Conservation (phyloP, 2,888 invertebrate species). For the Eupithecia inturbata region DNA sequence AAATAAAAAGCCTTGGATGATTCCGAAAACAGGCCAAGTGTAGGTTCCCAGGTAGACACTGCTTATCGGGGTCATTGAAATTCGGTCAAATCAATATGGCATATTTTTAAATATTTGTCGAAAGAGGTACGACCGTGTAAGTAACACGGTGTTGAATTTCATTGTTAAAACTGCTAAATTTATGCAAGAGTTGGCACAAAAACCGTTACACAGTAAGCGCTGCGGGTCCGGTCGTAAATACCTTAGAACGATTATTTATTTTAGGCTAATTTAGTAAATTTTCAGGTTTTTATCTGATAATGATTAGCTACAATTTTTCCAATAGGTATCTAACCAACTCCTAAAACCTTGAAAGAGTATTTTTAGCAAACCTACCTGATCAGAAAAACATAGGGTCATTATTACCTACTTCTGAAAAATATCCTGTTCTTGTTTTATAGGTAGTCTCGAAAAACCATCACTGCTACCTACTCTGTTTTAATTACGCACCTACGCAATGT, state of each 20-base stretch:
- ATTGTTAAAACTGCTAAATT: constrained; percentile 22
- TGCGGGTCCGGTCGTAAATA: constrained; percentile 9
- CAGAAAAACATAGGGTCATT: neutral
- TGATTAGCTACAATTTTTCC: neutral
- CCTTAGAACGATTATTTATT: neutral
- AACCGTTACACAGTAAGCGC: constrained; percentile 4
- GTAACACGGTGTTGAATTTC: constrained; percentile 13
- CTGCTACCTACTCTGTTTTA: neutral
- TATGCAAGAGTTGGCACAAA: constrained; percentile 13
- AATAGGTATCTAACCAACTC: neutral
- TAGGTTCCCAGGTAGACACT: constrained; percentile 15
- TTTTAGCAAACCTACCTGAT: neutral
- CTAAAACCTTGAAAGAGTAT: neutral
- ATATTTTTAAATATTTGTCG: constrained; percentile 31
- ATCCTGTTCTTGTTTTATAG: neutral
- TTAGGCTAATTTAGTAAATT: neutral
- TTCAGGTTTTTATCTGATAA: neutral
- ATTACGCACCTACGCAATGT: neutral
- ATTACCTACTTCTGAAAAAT: neutral
- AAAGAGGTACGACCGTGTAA: neutral
- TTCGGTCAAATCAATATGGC: constrained; percentile 35
- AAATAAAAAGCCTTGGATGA: constrained; percentile 47
- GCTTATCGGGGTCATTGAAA: constrained; percentile 44
- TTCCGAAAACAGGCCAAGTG: constrained; percentile 46
- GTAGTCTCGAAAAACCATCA: neutral